A percentile compares a stretch with the other conserved stretches of the same genome.
Evolutionary conservation across 2,888 invertebrate species (phyloP).

Genomic region (Bugula neritina): DNA sequence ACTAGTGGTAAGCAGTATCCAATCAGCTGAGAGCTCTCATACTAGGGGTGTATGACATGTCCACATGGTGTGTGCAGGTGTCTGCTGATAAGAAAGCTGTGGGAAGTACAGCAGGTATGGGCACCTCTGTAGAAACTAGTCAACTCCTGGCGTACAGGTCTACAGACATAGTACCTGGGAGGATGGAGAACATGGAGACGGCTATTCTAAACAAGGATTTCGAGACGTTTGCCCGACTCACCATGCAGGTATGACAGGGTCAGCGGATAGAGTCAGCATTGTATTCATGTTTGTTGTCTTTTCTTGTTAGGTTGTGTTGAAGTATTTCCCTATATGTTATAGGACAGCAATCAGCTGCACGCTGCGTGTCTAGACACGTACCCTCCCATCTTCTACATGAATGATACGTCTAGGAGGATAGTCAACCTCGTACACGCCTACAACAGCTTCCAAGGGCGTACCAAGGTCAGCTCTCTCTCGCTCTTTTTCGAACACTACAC

Average conservation of each 20-base stretch:
- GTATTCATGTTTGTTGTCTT: too few relatives aligned
- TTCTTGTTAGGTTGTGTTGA: too few relatives aligned
- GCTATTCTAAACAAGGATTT: slow-evolving; percentile 71
- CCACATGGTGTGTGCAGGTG: too few relatives aligned
- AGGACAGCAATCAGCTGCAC: slow-evolving; percentile 94
- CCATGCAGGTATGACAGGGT: slow-evolving; percentile 81
- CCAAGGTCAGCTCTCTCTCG: neutral
- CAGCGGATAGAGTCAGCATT: too few relatives aligned
- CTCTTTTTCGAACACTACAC: neutral
- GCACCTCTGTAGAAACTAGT: slow-evolving; percentile 71
- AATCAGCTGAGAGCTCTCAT: slow-evolving; percentile 79
- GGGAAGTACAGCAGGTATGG: slow-evolving; percentile 86
- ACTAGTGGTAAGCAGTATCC: slow-evolving; percentile 69
- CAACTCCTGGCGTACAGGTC: slow-evolving; percentile 71
- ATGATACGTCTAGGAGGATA: slow-evolving; percentile 75
- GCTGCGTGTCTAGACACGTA: slow-evolving; percentile 85
- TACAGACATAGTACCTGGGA: slow-evolving; percentile 66
- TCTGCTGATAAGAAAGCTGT: slow-evolving; percentile 72
- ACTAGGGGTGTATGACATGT: slow-evolving; percentile 72
- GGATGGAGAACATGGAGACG: slow-evolving; percentile 61
- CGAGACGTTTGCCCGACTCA: slow-evolving; percentile 76
- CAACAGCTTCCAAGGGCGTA: slow-evolving; percentile 63
- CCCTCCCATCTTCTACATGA: slow-evolving; percentile 90
- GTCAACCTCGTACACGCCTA: slow-evolving; percentile 74
- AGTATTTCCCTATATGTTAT: too few relatives aligned